phyloP scores from a whole-genome alignment of 2,797 vertebrate genomes.

The Clarias platycephalus region DNA sequence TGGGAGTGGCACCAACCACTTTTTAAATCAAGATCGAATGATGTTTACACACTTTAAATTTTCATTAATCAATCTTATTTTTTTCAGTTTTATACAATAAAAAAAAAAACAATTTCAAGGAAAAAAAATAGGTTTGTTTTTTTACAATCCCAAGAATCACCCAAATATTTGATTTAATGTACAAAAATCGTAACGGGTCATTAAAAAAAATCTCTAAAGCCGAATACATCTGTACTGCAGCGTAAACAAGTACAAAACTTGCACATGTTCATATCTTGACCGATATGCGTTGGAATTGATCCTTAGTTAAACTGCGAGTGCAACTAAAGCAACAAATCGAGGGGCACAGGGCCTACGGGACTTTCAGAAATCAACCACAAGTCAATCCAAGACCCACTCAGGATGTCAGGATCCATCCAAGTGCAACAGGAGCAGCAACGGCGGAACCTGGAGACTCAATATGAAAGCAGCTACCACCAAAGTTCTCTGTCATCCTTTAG shows the following conservation, averaged over 20 bases:
- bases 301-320: slow-evolving; percentile 25
- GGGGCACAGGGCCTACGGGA: slow-evolving; percentile 36
- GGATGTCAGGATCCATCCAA: slow-evolving; percentile 83
- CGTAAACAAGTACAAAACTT: background rate
- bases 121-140: no score
- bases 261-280: background rate
- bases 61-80: no score
- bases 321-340: slow-evolving; percentile 42
- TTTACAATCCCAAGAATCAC: no score
- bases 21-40: no score
- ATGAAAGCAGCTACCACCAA: slow-evolving; percentile 78
- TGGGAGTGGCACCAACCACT: no score
- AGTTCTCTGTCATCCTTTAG: slow-evolving; percentile 78
- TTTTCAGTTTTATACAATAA: no score
- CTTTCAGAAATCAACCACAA: slow-evolving; percentile 37
- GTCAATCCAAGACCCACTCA: slow-evolving; percentile 62
- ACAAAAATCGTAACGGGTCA: no score
- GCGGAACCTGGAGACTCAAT: slow-evolving; percentile 77
- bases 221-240: no score
- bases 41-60: no score
- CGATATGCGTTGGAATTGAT: slow-evolving; percentile 32
- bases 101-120: no score
- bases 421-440: slow-evolving; percentile 80
- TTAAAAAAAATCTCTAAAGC: no score
- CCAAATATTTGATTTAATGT: no score